Percentiles rank a stretch among this genome's conserved stretches.
Evolutionary conservation across 2,113 vertebrate genomes (phyloP).

Genomic region (Lagopus muta): DNA sequence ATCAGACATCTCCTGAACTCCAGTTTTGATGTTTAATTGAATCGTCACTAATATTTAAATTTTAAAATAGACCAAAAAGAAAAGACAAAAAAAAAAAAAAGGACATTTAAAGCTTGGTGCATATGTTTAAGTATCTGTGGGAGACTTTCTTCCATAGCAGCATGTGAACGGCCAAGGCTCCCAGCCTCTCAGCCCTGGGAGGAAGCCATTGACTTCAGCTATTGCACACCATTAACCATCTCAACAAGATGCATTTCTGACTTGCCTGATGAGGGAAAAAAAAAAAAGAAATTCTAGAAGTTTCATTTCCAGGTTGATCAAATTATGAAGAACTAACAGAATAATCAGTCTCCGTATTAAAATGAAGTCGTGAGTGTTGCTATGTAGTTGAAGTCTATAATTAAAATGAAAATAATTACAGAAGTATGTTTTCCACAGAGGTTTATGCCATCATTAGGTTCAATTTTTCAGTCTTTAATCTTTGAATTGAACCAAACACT

Average conservation of each 20-base stretch:
- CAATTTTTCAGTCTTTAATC: constrained; percentile 73
- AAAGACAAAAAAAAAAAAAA: background rate
- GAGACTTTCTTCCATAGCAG: background rate
- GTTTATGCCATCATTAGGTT: constrained; percentile 63
- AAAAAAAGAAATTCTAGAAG: background rate
- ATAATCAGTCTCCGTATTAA: constrained; percentile 27
- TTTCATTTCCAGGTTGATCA: background rate
- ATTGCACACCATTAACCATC: background rate
- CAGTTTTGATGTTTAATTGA: fast-evolving
- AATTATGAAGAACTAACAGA: background rate
- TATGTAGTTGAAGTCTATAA: constrained; percentile 35
- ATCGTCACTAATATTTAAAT: background rate
- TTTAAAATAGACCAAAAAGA: background rate
- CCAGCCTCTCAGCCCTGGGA: background rate
- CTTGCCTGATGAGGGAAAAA: background rate
- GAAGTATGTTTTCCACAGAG: constrained; percentile 61
- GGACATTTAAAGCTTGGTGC: background rate
- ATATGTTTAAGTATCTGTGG: background rate
- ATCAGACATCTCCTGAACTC: background rate
- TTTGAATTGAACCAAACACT: constrained; percentile 67
- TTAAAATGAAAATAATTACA: constrained; percentile 65
- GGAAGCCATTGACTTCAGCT: background rate
- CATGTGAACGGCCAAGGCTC: background rate
- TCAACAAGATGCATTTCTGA: background rate
- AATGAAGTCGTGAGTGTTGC: constrained; percentile 24